Evolutionary conservation across 2,113 vertebrate species (phyloP), one percentile per base, ranked within the genome.

Genomic region (Tetrax tetrax): DNA sequence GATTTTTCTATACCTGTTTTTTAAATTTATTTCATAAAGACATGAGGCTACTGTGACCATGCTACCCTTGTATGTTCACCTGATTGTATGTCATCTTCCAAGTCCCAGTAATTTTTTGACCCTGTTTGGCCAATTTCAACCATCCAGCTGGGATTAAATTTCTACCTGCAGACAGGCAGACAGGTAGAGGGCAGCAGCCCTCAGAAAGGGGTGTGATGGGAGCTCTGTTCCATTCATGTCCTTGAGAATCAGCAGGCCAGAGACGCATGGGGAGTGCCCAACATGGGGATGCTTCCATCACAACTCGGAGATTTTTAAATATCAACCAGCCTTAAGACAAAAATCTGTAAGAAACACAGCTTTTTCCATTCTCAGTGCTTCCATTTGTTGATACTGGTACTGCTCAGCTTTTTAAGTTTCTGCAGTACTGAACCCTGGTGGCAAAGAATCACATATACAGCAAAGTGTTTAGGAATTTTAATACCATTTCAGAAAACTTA

Each of bases 351-450:
- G 48, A 89, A 80, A 68, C 10, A 29, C 0, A 1, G 2, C 11
- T 83, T 85, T 61, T 60, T 20, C 43, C 8, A 4, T 64, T 53
- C 43, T 37, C 74, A 41, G 23, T 24, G 12, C 37, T 83, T 61
- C 45, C 1, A 21, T 6, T 48, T 72, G 12, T 66, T 77, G 41
- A 15, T 41, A 68, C n/a, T n/a, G 43, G 22, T 66, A 77, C 20
- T 56, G 60, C 18, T 59, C 51, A 63, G 37, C 33, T 79, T 78
- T 91, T 53, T 20, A 43, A 16, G 25, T 47, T 81, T 71, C 35
- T 11, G 20, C n/a, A 45, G 15, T 13, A 17, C 11, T 43, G 37
- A 93, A n/a, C 7, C 47, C 66, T 0, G 0, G 28, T 60, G 47
- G 47, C n/a, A 81, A 81, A 87, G 28, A 28, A 66, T n/a, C 37